Conservation (phyloP, 2,113 vertebrate species). For the Sphyrna mokarran region DNA sequence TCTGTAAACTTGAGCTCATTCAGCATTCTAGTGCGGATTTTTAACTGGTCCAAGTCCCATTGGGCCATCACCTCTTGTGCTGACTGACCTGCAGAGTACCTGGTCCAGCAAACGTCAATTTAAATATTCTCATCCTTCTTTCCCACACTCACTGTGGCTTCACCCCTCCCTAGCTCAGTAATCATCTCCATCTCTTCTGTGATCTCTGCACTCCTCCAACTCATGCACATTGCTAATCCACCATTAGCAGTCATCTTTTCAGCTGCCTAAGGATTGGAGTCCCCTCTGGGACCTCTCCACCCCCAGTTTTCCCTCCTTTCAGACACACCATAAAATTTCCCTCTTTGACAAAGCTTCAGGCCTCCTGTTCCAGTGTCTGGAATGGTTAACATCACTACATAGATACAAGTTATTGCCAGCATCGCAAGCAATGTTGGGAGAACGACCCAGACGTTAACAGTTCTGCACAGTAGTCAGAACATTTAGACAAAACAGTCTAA, state of each 20-base stretch:
- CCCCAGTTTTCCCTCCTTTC: background rate
- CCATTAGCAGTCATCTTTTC: background rate
- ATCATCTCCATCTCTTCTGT: background rate
- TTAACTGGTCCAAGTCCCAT: background rate
- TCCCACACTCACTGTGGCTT: background rate
- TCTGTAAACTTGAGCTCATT: background rate
- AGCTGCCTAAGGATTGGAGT: background rate
- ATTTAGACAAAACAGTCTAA: constrained; percentile 39
- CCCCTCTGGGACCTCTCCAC: background rate
- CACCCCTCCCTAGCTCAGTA: background rate
- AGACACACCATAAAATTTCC: background rate
- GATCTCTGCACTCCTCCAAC: background rate
- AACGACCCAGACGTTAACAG: background rate
- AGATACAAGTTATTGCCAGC: background rate
- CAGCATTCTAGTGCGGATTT: background rate
- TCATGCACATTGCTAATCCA: background rate
- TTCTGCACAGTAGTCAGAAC: constrained; percentile 7
- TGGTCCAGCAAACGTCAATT: background rate
- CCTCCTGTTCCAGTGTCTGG: background rate
- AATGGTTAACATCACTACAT: background rate
- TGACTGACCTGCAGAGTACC: background rate
- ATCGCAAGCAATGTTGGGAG: background rate
- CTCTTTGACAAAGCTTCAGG: background rate
- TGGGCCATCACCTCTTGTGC: background rate
- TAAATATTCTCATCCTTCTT: background rate